A percentile compares a stretch with the other conserved stretches of the same genome.
Conservation (phyloP, 2,797 vertebrate species). For the Acipenser oxyrinchus region DNA sequence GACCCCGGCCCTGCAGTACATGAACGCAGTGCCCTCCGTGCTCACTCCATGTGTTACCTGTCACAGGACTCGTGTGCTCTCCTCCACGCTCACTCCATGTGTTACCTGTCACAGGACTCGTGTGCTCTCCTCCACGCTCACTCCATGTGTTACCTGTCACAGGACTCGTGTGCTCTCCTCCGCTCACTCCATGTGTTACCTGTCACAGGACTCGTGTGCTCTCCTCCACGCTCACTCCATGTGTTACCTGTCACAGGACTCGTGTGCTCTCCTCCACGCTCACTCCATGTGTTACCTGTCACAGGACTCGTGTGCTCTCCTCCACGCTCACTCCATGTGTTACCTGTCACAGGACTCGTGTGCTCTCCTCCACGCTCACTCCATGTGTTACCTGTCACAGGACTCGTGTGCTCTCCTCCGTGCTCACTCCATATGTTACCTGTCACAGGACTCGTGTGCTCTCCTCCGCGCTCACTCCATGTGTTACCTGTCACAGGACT, state of each 20-base stretch:
- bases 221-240: no score
- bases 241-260: no score
- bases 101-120: no score
- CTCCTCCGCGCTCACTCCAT: background rate
- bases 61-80: background rate
- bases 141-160: no score
- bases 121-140: no score
- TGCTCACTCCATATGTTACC: slow-evolving; percentile 35
- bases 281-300: no score
- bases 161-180: background rate
- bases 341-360: no score
- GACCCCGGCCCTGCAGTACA: background rate
- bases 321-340: background rate
- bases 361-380: no score
- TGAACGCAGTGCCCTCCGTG: background rate
- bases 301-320: background rate
- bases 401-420: background rate
- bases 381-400: no score
- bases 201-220: background rate
- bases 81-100: background rate
- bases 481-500: background rate
- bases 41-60: background rate
- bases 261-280: no score
- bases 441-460: background rate
- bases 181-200: background rate